phyloP scores from a whole-genome alignment of 2,797 vertebrate genomes.

The Galago senegalensis region DNA sequence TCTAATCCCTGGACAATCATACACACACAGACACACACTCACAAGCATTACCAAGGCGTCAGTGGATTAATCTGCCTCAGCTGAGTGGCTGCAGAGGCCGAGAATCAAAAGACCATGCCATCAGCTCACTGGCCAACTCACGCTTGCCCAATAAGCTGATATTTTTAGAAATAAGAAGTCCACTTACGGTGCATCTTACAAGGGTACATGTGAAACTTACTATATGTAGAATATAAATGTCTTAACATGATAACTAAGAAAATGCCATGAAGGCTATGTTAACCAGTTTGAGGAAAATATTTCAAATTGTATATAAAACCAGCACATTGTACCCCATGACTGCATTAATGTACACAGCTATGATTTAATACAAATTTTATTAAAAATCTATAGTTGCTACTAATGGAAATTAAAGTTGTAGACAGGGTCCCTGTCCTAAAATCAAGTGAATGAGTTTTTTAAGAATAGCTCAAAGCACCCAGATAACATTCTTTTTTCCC shows the following conservation, averaged over 20 bases:
- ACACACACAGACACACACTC: neutral
- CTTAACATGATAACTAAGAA: too few species aligned
- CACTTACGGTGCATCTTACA: neutral
- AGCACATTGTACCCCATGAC: too few species aligned
- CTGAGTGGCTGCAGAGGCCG: neutral
- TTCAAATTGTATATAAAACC: too few species aligned
- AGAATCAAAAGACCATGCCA: neutral
- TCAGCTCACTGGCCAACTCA: neutral
- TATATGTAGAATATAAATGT: too few species aligned
- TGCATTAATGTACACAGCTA: too few species aligned
- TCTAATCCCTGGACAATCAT: neutral
- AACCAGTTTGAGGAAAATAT: too few species aligned
- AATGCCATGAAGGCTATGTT: too few species aligned
- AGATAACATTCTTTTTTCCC: neutral
- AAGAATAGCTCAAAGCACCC: neutral
- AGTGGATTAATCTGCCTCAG: neutral
- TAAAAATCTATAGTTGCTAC: neutral
- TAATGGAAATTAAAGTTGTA: slow-evolving; percentile 23
- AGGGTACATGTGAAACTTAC: too few species aligned
- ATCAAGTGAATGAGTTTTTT: neutral
- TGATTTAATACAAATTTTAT: too few species aligned
- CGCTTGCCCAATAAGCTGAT: neutral
- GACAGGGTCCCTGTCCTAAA: neutral
- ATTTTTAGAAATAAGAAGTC: neutral
- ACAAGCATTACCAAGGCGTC: neutral